Base-by-base conservation (phyloP, 1,140 invertebrate genomes). In the Laodelphax striatellus region DNA sequence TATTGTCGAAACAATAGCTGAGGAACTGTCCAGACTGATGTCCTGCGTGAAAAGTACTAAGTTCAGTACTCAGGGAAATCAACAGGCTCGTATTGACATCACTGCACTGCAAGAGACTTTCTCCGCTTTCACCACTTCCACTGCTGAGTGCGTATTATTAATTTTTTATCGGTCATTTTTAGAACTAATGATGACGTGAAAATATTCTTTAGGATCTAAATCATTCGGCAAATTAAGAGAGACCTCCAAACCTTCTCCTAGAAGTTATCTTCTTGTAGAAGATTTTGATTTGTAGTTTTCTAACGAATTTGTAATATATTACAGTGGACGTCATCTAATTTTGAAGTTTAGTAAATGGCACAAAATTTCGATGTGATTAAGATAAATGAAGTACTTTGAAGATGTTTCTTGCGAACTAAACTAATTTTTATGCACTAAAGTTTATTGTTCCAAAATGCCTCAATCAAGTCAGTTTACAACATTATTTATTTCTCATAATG, bases 1-100 rank as follows among this genome's bases (percentile, higher is more conserved):
- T 68, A 89, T 97, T 59, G 85, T 94, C 16, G 87, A 95, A 75
- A 92, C 86, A 2, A 87, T 96, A 62, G 86, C 89, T 58, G 92
- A 97, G 76, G 94, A 97, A 77, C 75, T 96, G 54, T 85, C 87
- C 16, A 78, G 93, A 19, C 76, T 97, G 1, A 88, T 92, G 78
- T 85, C 86, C 38, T 92, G 90, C 72, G 85, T 86, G 38, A 38
- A 38, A 38, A 38, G 9, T 38, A 77, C 79, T 43, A 79, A 79
- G 57, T 89, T 89, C 71, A 84, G 80, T 69, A 71, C 74, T 16
- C 71, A 79, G 59, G 87, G 87, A 17, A 79, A 80, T 52, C 70
- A 86, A 54, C 88, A 91, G 75, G 85, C 83, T 11, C 72, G 74
- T 58, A 76, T 79, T 5, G 84, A 87, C 68, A 79, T 86, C 57